phyloP scores from a whole-genome alignment of 1,140 invertebrate genomes.

The Lamellibrachia luymesi region DNA sequence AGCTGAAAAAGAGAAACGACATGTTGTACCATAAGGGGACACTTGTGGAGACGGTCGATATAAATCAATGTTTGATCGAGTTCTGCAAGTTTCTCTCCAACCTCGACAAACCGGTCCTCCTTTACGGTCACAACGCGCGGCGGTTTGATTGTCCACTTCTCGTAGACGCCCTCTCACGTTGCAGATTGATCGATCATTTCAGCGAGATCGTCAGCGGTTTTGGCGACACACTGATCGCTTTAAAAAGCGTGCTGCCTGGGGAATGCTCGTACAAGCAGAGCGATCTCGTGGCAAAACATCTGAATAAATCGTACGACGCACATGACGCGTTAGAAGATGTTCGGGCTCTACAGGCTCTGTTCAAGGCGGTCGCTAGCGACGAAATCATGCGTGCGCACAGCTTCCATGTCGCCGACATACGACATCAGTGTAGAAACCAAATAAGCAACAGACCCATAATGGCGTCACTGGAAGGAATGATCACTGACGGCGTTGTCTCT shows the following conservation, averaged over 20 bases:
- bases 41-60: neutral
- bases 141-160: neutral
- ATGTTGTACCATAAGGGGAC: neutral
- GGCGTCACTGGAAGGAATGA: neutral
- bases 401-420: neutral
- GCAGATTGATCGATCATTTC: neutral
- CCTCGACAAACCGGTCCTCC: neutral
- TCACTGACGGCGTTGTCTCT: neutral
- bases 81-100: neutral
- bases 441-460: neutral
- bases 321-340: conserved; percentile 12
- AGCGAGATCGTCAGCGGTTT: neutral
- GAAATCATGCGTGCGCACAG: neutral
- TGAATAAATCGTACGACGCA: neutral
- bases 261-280: neutral
- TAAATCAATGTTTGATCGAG: neutral
- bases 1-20: neutral
- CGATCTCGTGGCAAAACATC: neutral
- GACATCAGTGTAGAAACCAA: neutral
- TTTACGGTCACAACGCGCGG: neutral
- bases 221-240: neutral
- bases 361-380: neutral
- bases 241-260: neutral
- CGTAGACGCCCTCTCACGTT: neutral
- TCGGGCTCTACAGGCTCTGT: neutral